Base-by-base conservation (phyloP, 2,797 vertebrate species). In the Diplodus sargus region DNA sequence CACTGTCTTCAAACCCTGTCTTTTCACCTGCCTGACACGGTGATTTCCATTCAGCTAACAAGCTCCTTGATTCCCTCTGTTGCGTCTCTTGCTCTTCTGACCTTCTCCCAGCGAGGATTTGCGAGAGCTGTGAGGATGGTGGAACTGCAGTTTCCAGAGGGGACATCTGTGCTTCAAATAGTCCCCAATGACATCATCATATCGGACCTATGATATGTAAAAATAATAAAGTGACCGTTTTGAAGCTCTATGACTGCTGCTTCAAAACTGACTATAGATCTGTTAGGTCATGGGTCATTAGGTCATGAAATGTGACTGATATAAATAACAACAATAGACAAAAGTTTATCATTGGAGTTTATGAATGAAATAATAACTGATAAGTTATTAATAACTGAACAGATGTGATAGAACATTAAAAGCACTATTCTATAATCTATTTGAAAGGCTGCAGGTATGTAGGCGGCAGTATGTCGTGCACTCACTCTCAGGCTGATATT, bases 11-110 rank as follows among this genome's bases (percentile, higher is more conserved):
- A 72, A 20, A 78, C 76, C 34, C 3, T 56, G 62, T 83, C 52
- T 57, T 43, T 79, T 67, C 78, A 83, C 82, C 79, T 88, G 73
- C 86, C 63, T 72, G 73, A 49, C 69, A 57, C 56, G 1, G 14
- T 18, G 49, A 5, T 70, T 78, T 84, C 58, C 51, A 25, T 39
- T 64, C 20, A 20, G 60, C 71, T 30, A 45, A 54, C 0, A 4
- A 28, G 23, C 63, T 61, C 42, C 43, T 49, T 6, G 0, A 9
- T 25, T 62, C 47, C 47, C n/a, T 34, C 47, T 14, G 16, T 61
- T 4, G 5, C 4, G 3, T 23, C 20, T 11, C 23, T 25, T 22
- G 7, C 30, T 39, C 1, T 0, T 53, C 28, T 60, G 0, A 15
- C 25, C 15, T 28, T 20, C 23, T 70, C 17, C 25, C 6, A 34